Conservation (phyloP, 2,888 invertebrate genomes). For the Gnatocerus cornutus region DNA sequence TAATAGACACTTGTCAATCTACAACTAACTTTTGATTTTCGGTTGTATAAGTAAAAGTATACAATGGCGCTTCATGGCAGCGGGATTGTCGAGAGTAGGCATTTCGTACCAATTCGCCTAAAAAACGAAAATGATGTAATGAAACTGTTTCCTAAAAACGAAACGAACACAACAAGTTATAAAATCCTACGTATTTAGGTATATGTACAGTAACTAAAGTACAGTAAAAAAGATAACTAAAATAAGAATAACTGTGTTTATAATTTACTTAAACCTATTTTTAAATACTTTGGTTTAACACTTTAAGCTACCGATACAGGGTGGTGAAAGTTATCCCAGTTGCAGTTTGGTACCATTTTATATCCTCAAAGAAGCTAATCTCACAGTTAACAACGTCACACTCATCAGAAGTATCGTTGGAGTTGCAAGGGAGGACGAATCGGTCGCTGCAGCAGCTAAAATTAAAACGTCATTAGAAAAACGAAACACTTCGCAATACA, state of each 20-base stretch:
- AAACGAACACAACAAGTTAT: constrained; percentile 54
- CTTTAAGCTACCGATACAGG: constrained; percentile 64
- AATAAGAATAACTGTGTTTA: constrained; percentile 43
- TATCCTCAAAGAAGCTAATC: constrained; percentile 15
- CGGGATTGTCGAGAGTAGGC: constrained; percentile 44
- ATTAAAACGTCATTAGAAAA: constrained; percentile 36
- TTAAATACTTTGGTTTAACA: constrained; percentile 63
- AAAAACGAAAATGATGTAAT: constrained; percentile 10
- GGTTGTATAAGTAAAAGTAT: constrained; percentile 24
- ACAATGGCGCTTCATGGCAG: constrained; percentile 42
- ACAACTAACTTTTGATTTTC: constrained; percentile 30
- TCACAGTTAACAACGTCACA: constrained; percentile 55
- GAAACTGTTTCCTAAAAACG: constrained; percentile 5
- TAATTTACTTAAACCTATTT: constrained; percentile 54
- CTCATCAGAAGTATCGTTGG: constrained; percentile 49
- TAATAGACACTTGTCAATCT: constrained; percentile 10
- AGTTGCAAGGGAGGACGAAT: constrained; percentile 12
- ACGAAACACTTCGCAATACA: no score
- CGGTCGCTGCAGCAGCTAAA: constrained; percentile 52
- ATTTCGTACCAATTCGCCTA: constrained; percentile 13
- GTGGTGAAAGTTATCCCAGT: constrained; percentile 61
- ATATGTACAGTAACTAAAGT: constrained; percentile 44
- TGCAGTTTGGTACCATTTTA: constrained; percentile 33
- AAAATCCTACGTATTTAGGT: constrained; percentile 45
- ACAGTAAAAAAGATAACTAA: constrained; percentile 31